Conservation (phyloP, 2,113 vertebrate genomes). For the Pseudorhombus dupliciocellatus region DNA sequence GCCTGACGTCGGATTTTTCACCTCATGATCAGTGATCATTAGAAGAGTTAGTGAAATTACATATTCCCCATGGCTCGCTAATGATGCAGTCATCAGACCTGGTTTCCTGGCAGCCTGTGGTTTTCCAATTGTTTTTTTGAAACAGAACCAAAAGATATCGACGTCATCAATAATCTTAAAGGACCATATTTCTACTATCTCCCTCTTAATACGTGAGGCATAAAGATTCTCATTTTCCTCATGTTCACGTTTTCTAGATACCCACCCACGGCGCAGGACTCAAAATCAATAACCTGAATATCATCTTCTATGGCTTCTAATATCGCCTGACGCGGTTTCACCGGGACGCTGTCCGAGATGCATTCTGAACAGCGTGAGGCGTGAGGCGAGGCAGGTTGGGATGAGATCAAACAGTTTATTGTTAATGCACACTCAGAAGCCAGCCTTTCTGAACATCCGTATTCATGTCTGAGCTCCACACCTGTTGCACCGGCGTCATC, state of each 20-base stretch:
- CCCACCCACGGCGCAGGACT: slow-evolving; percentile 39
- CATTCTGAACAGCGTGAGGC: slow-evolving; percentile 45
- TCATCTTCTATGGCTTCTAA: slow-evolving; percentile 67
- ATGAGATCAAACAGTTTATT: slow-evolving; percentile 59
- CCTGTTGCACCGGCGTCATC: slow-evolving; percentile 21
- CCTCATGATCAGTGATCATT: slow-evolving; percentile 49
- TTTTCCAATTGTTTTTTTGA: slow-evolving; percentile 21
- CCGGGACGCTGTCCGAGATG: slow-evolving; percentile 44
- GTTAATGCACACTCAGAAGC: slow-evolving; percentile 55
- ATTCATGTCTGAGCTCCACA: slow-evolving; percentile 50
- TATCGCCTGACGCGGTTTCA: slow-evolving; percentile 54
- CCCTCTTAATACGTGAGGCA: slow-evolving; percentile 33
- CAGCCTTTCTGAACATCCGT: slow-evolving; percentile 51
- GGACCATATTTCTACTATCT: slow-evolving; percentile 27
- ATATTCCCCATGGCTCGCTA: slow-evolving; percentile 5
- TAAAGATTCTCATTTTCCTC: slow-evolving; percentile 47
- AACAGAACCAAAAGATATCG: slow-evolving; percentile 21
- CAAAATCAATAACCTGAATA: slow-evolving; percentile 72
- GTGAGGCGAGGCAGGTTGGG: slow-evolving; percentile 22
- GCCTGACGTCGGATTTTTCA: slow-evolving; percentile 53
- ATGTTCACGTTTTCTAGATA: slow-evolving; percentile 53
- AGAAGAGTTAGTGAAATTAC: slow-evolving; percentile 38
- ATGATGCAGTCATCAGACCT: slow-evolving; percentile 26
- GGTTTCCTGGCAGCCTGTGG: slow-evolving; percentile 6
- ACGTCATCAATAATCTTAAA: slow-evolving; percentile 33